Base-by-base conservation (phyloP, 2,113 vertebrate genomes). In the Urocitellus parryii region DNA sequence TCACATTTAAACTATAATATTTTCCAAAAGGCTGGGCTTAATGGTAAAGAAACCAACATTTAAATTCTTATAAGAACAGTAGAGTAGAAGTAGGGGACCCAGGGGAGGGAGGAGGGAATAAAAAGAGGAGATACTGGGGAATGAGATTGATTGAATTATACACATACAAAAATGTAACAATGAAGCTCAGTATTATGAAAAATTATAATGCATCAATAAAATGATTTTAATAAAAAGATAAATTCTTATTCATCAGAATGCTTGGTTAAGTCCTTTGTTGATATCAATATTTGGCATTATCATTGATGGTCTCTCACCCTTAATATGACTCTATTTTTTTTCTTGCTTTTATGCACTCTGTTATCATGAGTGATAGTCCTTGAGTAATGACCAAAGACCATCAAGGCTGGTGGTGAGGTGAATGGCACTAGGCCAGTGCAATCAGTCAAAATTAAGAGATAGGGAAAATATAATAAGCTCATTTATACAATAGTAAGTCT, bases 361-460 rank as follows among this genome's bases (percentile, higher is more conserved):
- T 91, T 32, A 70, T 89, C 91, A 88, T 68, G 51, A 80, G 88
- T 81, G 20, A 39, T 56, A 85, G 61, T 81, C 42, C 51, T 84
- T 20, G 63, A 76, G 32, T 76, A 81, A 91, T 61, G 45, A 70
- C 48, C 45, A 95, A 82, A 95, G 68, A 42, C 32, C 22, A 27
- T 20, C 1, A 17, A 56, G 51, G 56, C 65, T 80, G 12, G 24
- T 82, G 51, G 65, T 56, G 34, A 72, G 17, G 22, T 65, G 68
- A 77, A 2, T 83, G 53, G 70, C 51, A 61, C 13, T 10, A 95
- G 18, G 68, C n/a, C 65, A 87, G 53, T 29, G 20, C 3, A 51
- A 37, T 74, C 34, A 42, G 76, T 22, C 77, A 67, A 82, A 83
- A 78, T 37, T 42, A 58, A 90, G 76, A 74, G 29, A 87, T 11